Evolutionary conservation across 2,113 vertebrate species (phyloP), one percentile per base, ranked within the genome.

Genomic region (Elachura formosa): DNA sequence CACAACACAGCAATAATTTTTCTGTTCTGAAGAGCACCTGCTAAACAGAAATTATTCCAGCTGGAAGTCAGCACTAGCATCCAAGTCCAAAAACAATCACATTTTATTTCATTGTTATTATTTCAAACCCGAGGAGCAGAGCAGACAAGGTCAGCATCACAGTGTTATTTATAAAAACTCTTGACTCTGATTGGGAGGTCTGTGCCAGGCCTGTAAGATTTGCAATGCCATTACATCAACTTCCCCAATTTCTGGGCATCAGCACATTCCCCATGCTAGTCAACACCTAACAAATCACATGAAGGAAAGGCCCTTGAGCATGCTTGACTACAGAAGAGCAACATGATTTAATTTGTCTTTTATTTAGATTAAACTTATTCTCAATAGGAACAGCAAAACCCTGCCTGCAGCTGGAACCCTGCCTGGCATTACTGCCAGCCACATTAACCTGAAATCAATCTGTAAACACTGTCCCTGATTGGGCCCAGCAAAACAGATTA

Each of bases 1-100:
- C 71, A 88, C 29, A 56, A 61, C 23, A 49, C 67, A 55, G 73
- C 0, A 7, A 91, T 55, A 49, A 34, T 67, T 94, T 88, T 89
- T 59, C 82, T 78, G 87, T 89, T 90, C 71, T 71, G 66, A 90
- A 79, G 58, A 94, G 80, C 87, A 96, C 81, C 91, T 94, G 79
- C 89, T 94, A 94, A 96, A 81, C 26, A 17, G 55, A 92, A 95
- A 79, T 91, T 79, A 95, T 73, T 93, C 84, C 84, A 96, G 73
- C 77, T 92, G 85, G 77, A 93, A 95, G 62, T 77, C 63, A 77
- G 40, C 45, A 29, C 3, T 38, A 61, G 87, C 36, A 69, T 81
- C 55, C 8, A n/a, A 86, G 80, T 81, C 66, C 41, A 76, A 84
- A 93, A 67, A 0, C 58, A 79, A 83, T 74, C 84, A 58, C 68